Percentiles rank a stretch among this genome's conserved stretches.
Conservation (phyloP, 1,140 invertebrate genomes). For the Acromyrmex echinatior region DNA sequence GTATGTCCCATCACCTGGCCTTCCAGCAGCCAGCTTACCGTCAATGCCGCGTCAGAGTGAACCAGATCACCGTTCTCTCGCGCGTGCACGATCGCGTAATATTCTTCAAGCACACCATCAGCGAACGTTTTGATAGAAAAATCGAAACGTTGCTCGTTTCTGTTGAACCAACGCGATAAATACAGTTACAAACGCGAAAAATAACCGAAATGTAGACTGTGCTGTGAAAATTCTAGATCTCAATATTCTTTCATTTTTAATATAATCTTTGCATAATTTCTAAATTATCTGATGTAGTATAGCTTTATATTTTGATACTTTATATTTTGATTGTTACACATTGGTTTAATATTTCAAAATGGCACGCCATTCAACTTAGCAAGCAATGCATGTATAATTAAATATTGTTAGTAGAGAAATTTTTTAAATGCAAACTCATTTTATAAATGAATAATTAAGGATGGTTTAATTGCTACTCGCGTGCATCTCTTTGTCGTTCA, state of each 20-base stretch:
- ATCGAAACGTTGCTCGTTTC: slow-evolving; percentile 2
- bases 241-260: neutral
- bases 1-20: slow-evolving; percentile 47
- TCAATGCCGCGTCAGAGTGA: slow-evolving; percentile 30
- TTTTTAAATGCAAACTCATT: neutral
- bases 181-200: neutral
- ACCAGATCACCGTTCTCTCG: slow-evolving; percentile 30
- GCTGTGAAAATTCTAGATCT: neutral
- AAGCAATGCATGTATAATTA: neutral
- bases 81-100: slow-evolving; percentile 16
- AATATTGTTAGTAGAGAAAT: neutral
- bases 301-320: neutral
- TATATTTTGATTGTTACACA: neutral
- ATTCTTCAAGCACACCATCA: neutral
- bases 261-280: neutral
- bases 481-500: neutral
- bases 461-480: neutral
- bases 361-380: neutral
- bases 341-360: neutral
- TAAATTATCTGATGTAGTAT: neutral
- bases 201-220: neutral
- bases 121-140: neutral
- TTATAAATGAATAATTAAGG: slow-evolving; percentile 12
- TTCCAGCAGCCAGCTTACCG: slow-evolving; percentile 42
- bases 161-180: neutral